Conservation (phyloP, 2,888 invertebrate genomes). For the Dasypolia templi region DNA sequence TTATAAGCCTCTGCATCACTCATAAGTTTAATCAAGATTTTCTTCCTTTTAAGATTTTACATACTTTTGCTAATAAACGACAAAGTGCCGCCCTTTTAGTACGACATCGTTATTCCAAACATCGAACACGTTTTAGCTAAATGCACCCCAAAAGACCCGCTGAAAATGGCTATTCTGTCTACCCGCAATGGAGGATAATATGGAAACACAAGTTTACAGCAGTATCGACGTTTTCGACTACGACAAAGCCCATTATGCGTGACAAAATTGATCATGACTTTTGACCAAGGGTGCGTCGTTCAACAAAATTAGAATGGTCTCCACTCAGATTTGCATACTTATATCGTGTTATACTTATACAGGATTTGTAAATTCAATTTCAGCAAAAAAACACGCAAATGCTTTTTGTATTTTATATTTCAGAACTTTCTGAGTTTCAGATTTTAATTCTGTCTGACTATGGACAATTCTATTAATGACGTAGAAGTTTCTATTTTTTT, state of each 20-base stretch:
- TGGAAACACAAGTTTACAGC: conserved; percentile 58
- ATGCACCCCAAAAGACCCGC: conserved; percentile 42
- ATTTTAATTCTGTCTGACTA: conserved; percentile 15
- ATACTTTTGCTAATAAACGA: conserved; percentile 18
- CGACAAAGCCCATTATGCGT: conserved; percentile 56
- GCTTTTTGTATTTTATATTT: conserved; percentile 13
- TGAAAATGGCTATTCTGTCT: conserved; percentile 51
- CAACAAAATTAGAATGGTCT: conserved; percentile 47
- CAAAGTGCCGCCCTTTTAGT: conserved; percentile 33
- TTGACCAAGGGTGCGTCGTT: conserved; percentile 42
- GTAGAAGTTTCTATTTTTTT: neutral
- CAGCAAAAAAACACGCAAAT: conserved; percentile 13
- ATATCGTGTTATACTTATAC: conserved; percentile 18
- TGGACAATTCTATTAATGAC: no score
- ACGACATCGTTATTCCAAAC: conserved; percentile 40
- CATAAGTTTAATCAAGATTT: conserved; percentile 34
- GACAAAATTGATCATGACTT: conserved; percentile 62
- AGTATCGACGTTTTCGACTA: conserved; percentile 53
- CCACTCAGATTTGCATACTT: conserved; percentile 50
- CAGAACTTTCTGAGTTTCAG: no score
- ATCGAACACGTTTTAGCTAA: conserved; percentile 53
- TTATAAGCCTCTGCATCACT: conserved; percentile 25
- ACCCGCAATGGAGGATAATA: conserved; percentile 53
- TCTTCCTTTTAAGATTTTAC: conserved; percentile 23
- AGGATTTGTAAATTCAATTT: conserved; percentile 16